phyloP scores from a whole-genome alignment of 2,113 vertebrate species.

The Apodemus speciosus region DNA sequence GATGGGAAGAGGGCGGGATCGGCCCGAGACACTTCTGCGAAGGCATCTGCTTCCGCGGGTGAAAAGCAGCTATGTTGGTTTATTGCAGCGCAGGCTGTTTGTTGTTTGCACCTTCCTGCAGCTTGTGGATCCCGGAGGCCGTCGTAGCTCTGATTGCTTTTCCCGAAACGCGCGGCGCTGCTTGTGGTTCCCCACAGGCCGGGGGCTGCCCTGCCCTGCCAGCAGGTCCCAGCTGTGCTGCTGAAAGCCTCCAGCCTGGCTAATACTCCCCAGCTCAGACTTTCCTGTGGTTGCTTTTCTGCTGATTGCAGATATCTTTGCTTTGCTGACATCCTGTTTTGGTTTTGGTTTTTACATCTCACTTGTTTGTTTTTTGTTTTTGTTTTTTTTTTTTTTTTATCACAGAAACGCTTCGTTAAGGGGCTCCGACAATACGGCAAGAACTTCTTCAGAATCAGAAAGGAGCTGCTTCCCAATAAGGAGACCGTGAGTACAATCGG shows the following conservation, averaged over 20 bases:
- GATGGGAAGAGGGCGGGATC: neutral
- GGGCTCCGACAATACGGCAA: conserved; percentile 98
- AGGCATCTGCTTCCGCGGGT: neutral
- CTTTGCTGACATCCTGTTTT: conserved; percentile 80
- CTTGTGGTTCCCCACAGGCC: neutral
- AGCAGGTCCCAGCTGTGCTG: neutral
- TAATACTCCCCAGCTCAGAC: neutral
- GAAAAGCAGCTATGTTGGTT: conserved; percentile 38
- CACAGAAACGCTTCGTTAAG: conserved; percentile 93
- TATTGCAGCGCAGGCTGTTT: neutral
- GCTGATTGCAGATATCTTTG: conserved; percentile 75
- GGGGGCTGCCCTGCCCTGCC: neutral
- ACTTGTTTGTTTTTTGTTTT: conserved; percentile 74
- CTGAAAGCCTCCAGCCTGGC: neutral
- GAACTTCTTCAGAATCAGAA: conserved; percentile 99
- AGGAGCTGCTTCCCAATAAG: conserved; percentile 96
- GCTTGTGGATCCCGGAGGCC: neutral
- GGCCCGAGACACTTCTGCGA: neutral
- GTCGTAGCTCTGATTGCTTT: neutral
- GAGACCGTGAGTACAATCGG: conserved; percentile 89
- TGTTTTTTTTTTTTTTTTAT: conserved; percentile 71
- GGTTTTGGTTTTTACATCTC: conserved; percentile 70
- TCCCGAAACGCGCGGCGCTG: accelerated
- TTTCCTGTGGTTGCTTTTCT: conserved; percentile 44
- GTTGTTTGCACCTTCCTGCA: neutral